Percentiles rank a stretch among this genome's conserved stretches.
phyloP scores from a whole-genome alignment of 1,140 invertebrate genomes.

The Idris sp. region DNA sequence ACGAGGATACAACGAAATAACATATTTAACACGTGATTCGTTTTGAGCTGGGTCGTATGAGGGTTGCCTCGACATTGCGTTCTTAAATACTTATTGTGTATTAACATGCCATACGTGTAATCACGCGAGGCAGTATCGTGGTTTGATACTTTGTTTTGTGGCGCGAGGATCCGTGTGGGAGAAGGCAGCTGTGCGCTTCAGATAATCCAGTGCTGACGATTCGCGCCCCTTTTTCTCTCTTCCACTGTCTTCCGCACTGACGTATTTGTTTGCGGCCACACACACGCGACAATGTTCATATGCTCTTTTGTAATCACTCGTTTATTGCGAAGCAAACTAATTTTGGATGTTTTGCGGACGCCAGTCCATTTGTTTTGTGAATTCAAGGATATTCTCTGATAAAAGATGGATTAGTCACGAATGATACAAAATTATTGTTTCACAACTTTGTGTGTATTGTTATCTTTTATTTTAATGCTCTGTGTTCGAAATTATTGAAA shows the following conservation, averaged over 20 bases:
- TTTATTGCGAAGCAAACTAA: slow-evolving; percentile 21
- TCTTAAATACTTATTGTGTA: slow-evolving; percentile 74
- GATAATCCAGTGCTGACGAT: slow-evolving; percentile 66
- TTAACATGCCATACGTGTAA: slow-evolving; percentile 74
- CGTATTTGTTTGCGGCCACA: slow-evolving; percentile 44
- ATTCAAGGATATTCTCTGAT: not conserved
- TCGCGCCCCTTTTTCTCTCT: slow-evolving; percentile 50
- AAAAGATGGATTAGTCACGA: slow-evolving; percentile 5
- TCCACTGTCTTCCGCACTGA: slow-evolving; percentile 34
- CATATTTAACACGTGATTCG: slow-evolving; percentile 51
- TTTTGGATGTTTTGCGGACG: slow-evolving; percentile 7
- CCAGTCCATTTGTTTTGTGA: not conserved
- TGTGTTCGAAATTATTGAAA: too few relatives aligned
- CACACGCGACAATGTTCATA: slow-evolving; percentile 53
- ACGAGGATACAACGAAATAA: slow-evolving; percentile 30
- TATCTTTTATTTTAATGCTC: too few relatives aligned
- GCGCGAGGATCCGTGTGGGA: slow-evolving; percentile 70
- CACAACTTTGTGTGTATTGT: too few relatives aligned
- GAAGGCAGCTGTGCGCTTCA: slow-evolving; percentile 71
- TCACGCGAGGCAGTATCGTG: slow-evolving; percentile 71
- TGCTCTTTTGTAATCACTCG: slow-evolving; percentile 29
- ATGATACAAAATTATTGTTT: too few relatives aligned
- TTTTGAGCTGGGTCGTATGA: slow-evolving; percentile 29
- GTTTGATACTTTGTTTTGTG: slow-evolving; percentile 66
- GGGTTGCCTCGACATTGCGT: slow-evolving; percentile 58